These are phyloP conservation scores for Pseudopodoces humilis DNA, from an alignment of 2,113 vertebrate genomes.

Conservation along the genomic window DNA sequence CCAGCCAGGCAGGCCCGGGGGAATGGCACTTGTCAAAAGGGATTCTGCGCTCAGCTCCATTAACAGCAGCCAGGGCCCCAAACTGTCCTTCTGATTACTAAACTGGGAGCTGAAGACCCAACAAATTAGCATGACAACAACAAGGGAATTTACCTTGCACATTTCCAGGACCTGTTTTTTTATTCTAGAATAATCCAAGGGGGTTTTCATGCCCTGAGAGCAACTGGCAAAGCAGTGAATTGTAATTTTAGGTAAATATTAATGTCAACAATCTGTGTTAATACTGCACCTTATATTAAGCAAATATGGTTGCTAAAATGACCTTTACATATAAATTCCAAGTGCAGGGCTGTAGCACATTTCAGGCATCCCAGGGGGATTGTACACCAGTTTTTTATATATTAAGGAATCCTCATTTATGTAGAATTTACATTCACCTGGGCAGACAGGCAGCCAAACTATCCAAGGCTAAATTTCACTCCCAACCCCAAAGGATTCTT, in stretches of 20 bases:
- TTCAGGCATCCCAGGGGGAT: background rate
- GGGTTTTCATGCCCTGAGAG: rapidly evolving
- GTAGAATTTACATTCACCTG: background rate
- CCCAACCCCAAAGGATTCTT: background rate
- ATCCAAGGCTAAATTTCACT: background rate
- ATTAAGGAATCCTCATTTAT: background rate
- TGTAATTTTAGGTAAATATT: slow-evolving; percentile 29
- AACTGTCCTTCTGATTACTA: background rate
- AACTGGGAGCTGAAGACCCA: background rate
- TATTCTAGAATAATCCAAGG: background rate
- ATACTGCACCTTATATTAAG: slow-evolving; percentile 21
- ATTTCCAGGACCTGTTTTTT: background rate
- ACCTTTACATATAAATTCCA: slow-evolving; percentile 39
- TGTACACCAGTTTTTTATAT: background rate
- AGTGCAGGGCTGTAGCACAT: background rate
- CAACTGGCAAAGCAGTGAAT: background rate
- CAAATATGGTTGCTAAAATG: slow-evolving; percentile 37
- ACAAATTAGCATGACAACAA: background rate
- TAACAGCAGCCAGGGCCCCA: background rate
- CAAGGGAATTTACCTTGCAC: background rate
- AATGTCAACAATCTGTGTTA: background rate
- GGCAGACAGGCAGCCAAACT: background rate
- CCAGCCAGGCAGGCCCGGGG: background rate
- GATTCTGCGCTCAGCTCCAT: background rate
- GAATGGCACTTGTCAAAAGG: slow-evolving; percentile 3